phyloP scores from a whole-genome alignment of 2,113 vertebrate species.

The Thymallus thymallus region DNA sequence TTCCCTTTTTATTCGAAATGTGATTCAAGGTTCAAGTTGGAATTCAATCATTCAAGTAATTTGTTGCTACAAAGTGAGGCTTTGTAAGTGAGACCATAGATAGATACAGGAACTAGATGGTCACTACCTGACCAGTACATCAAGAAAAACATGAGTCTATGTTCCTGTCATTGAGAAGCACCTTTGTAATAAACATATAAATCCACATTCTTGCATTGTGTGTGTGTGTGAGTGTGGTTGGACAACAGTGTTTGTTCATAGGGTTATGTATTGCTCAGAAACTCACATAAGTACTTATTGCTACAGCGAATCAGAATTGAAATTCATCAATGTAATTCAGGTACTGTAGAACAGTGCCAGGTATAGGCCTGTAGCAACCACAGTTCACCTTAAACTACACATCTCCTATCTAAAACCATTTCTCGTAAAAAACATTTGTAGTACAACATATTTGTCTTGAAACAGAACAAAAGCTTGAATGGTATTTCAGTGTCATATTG shows the following conservation, averaged over 20 bases:
- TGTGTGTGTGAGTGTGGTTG: constrained; percentile 4
- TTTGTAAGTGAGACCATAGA: not conserved
- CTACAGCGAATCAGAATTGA: constrained; percentile 36
- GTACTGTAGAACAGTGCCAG: not conserved
- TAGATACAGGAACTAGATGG: not conserved
- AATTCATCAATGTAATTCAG: not conserved
- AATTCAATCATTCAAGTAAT: constrained; percentile 13
- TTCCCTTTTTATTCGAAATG: constrained; percentile 35
- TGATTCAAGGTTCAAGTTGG: constrained; percentile 46
- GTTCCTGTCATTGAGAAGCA: constrained; percentile 24
- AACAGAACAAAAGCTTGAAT: constrained; percentile 27
- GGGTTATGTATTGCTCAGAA: constrained; percentile 20
- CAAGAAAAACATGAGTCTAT: not conserved
- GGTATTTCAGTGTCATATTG: constrained; percentile 34
- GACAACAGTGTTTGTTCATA: constrained; percentile 1
- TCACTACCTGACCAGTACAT: constrained; percentile 1
- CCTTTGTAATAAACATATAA: constrained; percentile 30
- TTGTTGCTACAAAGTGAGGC: constrained; percentile 9
- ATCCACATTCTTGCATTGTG: constrained; percentile 12
- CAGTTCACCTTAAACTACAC: not conserved
- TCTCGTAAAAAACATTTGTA: not conserved
- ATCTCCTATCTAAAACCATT: not conserved
- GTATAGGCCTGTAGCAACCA: not conserved
- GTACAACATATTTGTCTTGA: not conserved
- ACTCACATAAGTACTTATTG: constrained; percentile 60